Evolutionary conservation across 2,113 vertebrate genomes (phyloP).

Genomic region (Sterrhoptilus dennistouni): DNA sequence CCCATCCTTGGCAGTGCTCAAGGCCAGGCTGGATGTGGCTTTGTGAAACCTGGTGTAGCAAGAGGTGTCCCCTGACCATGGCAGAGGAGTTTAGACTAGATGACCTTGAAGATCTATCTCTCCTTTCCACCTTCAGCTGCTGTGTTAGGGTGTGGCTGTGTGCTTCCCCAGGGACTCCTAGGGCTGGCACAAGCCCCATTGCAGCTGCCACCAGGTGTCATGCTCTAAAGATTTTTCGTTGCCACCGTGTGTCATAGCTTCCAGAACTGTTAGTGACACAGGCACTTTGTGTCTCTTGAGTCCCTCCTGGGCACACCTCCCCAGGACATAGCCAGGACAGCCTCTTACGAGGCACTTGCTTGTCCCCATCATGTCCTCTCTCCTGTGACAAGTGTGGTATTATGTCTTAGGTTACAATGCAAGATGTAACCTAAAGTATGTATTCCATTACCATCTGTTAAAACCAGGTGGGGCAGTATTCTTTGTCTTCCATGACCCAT

Average conservation of each 20-base stretch:
- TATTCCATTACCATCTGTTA: not conserved
- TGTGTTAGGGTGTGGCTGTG: not conserved
- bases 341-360: not conserved
- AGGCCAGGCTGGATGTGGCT: not conserved
- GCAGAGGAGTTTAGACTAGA: not conserved
- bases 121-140: not conserved
- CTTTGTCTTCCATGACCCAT: not conserved
- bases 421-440: not conserved
- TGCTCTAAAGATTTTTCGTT: not conserved
- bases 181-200: too few species aligned
- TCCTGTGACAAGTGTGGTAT: not conserved
- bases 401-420: not conserved
- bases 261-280: not conserved
- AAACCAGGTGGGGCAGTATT: not conserved
- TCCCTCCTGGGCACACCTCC: too few species aligned
- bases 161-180: not conserved
- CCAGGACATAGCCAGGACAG: not conserved
- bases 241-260: not conserved
- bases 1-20: not conserved
- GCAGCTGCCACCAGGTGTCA: fast-evolving
- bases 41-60: not conserved
- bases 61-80: not conserved
- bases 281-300: not conserved
- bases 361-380: fast-evolving
- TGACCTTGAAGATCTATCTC: not conserved